A percentile compares a stretch with the other conserved stretches of the same genome.
These are phyloP conservation scores for Ceyx margarethae DNA, from an alignment of 2,113 vertebrate species.

Conservation along the genomic window DNA sequence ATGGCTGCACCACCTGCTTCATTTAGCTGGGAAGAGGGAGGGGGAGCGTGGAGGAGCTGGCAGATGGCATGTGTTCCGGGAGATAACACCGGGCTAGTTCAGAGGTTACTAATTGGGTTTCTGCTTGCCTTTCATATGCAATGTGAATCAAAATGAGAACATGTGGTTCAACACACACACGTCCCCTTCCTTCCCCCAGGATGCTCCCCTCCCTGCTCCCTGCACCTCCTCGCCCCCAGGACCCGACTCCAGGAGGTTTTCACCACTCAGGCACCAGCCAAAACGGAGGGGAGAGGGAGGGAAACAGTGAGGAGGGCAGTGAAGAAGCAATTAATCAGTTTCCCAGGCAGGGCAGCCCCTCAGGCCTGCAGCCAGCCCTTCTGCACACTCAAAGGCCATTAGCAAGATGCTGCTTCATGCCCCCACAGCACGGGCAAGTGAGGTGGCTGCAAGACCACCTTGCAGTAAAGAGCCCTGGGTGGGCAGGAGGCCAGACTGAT, in stretches of 20 bases:
- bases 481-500: not conserved
- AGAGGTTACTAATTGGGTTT: conserved; percentile 71
- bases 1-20: not conserved
- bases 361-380: not conserved
- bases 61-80: conserved; percentile 42
- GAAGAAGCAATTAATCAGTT: not conserved
- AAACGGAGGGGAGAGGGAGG: not conserved
- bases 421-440: accelerated
- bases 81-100: conserved; percentile 61
- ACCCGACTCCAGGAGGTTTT: accelerated
- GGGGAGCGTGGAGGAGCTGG: not conserved
- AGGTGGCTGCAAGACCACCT: not conserved
- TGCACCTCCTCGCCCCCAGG: not conserved
- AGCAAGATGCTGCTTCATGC: accelerated
- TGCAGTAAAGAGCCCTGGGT: accelerated
- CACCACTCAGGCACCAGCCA: not conserved
- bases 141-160: conserved; percentile 13
- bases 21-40: not conserved
- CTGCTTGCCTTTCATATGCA: conserved; percentile 53
- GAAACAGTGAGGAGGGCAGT: not conserved
- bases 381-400: not conserved
- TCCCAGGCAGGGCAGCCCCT: not conserved
- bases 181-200: not conserved
- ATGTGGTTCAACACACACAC: not conserved
- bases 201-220: not conserved